Evolutionary conservation across 2,888 invertebrate species (phyloP).

Genomic region (Herminia tarsipennalis): DNA sequence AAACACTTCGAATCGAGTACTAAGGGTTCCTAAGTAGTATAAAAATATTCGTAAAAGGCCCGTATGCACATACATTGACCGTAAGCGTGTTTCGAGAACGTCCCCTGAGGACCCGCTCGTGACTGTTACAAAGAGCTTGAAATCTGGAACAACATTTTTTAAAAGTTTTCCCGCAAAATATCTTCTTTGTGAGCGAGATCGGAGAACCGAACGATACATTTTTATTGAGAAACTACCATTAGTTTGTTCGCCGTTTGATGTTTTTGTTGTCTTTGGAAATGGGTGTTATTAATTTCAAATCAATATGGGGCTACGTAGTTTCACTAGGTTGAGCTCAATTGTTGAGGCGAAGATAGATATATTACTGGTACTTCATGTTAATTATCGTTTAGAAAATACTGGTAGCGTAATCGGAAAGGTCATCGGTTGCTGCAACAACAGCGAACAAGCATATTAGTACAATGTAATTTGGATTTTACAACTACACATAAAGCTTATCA

Average conservation of each 20-base stretch:
- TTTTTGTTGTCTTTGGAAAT: slow-evolving; percentile 16
- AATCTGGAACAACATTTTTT: slow-evolving; percentile 64
- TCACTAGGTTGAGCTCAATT: no score
- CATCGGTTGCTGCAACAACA: no score
- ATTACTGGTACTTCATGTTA: no score
- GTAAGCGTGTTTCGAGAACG: slow-evolving; percentile 50
- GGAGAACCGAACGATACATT: slow-evolving; percentile 25
- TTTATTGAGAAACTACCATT: slow-evolving; percentile 37
- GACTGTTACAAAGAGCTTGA: slow-evolving; percentile 67
- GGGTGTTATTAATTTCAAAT: no score
- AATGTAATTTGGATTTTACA: no score
- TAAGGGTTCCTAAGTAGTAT: neutral
- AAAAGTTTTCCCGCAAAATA: slow-evolving; percentile 54
- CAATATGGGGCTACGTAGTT: no score
- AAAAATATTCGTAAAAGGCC: slow-evolving; percentile 16
- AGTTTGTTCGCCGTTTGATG: slow-evolving; percentile 27
- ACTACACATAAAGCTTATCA: no score
- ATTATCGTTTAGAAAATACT: no score
- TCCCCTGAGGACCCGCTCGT: slow-evolving; percentile 61
- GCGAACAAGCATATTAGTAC: no score
- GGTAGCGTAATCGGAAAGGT: no score
- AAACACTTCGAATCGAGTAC: neutral
- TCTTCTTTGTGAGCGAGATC: slow-evolving; percentile 43
- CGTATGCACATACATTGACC: slow-evolving; percentile 42
- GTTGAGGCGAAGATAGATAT: no score